phyloP scores from a whole-genome alignment of 2,113 vertebrate species.

The Barbus barbus region DNA sequence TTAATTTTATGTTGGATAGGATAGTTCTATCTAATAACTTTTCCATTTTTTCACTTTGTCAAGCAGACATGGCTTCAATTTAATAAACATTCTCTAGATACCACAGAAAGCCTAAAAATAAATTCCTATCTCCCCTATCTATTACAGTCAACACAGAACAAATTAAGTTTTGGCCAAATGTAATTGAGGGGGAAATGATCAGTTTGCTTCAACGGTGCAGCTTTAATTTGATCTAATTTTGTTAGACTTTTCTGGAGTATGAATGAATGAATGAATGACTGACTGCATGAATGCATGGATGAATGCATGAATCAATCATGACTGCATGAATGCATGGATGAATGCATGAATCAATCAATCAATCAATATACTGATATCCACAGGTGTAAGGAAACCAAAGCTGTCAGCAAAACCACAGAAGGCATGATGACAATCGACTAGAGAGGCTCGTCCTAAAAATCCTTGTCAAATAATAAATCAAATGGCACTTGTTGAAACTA shows the following conservation, averaged over 20 bases:
- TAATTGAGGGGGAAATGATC: not conserved
- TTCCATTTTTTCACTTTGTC: not conserved
- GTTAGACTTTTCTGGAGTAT: no score
- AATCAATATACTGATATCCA: no score
- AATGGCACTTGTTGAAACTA: not conserved
- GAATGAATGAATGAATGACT: no score
- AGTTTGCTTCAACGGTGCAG: not conserved
- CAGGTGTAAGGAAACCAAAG: no score
- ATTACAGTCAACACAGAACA: not conserved
- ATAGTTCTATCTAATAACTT: not conserved
- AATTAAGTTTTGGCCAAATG: not conserved
- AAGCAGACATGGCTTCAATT: not conserved
- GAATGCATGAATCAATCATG: no score
- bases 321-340: no score
- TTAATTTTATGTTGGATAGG: not conserved
- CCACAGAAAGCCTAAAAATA: not conserved
- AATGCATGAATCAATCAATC: no score
- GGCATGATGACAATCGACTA: not conserved
- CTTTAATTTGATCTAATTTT: slow-evolving; percentile 8
- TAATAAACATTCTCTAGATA: not conserved
- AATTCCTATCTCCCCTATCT: not conserved
- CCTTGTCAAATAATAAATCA: not conserved
- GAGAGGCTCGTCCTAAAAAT: not conserved
- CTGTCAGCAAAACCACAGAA: not conserved
- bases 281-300: no score